Percentiles rank a stretch among this genome's conserved stretches.
Evolutionary conservation across 2,888 invertebrate species (phyloP).

Genomic region (Brachypterus glaber): DNA sequence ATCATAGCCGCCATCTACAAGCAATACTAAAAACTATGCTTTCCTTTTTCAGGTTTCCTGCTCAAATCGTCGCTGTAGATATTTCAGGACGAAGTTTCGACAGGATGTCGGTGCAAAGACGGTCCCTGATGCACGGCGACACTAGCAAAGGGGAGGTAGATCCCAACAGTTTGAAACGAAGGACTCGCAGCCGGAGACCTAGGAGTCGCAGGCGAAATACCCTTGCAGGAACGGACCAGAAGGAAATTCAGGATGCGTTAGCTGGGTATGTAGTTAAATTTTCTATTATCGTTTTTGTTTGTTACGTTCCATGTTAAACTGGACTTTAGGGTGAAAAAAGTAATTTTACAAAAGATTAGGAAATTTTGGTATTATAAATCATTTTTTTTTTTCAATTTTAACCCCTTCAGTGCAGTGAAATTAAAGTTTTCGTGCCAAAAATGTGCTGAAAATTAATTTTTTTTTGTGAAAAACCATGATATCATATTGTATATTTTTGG

Average conservation of each 20-base stretch:
- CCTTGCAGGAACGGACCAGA: conserved; percentile 82
- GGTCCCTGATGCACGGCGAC: conserved; percentile 62
- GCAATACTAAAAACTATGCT: too few relatives aligned
- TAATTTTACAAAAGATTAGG: too few relatives aligned
- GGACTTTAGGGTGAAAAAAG: too few relatives aligned
- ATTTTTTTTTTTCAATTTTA: too few relatives aligned
- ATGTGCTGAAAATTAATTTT: too few relatives aligned
- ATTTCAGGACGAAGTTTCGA: conserved; percentile 81
- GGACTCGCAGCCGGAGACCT: conserved; percentile 64
- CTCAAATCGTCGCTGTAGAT: conserved; percentile 82
- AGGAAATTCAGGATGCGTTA: conserved; percentile 77
- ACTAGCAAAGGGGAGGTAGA: conserved; percentile 29
- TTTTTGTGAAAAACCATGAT: too few relatives aligned
- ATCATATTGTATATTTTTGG: too few relatives aligned
- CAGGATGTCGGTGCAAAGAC: conserved; percentile 77
- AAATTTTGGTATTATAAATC: too few relatives aligned
- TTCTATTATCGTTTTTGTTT: conserved; percentile 23
- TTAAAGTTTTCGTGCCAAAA: too few relatives aligned
- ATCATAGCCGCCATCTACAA: too few relatives aligned
- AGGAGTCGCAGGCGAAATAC: conserved; percentile 82
- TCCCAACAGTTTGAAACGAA: conserved; percentile 49
- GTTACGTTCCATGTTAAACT: too few relatives aligned
- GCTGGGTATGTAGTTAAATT: conserved; percentile 60
- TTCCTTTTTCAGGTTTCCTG: conserved; percentile 76
- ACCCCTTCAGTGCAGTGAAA: too few relatives aligned